Evolutionary conservation across 2,113 vertebrate genomes (phyloP), one percentile per base, ranked within the genome.

Genomic region (Oreochromis niloticus): DNA sequence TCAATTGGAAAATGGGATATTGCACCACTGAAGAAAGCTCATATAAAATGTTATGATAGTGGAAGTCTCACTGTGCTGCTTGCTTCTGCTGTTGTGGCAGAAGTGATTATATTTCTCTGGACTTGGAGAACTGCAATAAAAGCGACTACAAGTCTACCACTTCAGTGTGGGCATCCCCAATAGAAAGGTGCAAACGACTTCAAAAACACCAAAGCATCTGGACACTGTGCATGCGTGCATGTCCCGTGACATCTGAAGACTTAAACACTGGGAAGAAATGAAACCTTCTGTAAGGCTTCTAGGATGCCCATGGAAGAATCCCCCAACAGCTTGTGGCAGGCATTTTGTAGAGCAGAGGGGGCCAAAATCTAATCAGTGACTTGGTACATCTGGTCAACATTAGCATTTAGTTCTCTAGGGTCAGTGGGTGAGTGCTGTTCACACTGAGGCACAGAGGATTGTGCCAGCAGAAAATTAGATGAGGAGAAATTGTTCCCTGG

Each of bases 361-460:
- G 66, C 16, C 55, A 84, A 82, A 81, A 92, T 93, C 85, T 92
- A 94, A 94, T 95, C 90, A 90, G 90, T 12, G 83, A 82, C 90
- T 89, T 4, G 52, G 88, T 89, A 93, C 95, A 96, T 94, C 94
- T 95, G 93, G 91, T 95, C 90, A 90, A 84, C 93, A 95, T 96
- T 95, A 94, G 91, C 91, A 90, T 90, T 84, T 52, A 50, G 87
- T 30, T 88, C 86, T 83, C 81, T 10, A n/a, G 90, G 94, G 93
- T 95, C 93, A 94, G 88, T 83, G 90, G 89, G 86, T 92, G 88
- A 93, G 56, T 56, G 13, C 55, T 91, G 89, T 90, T 91, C 89
- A 88, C 94, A 91, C 91, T 66, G 83, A 87, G 80, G 85, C 87
- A 46, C 90, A 32, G 13, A 79, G 24, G 63, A 85, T 39, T n/a